Base-by-base conservation (phyloP, 2,113 vertebrate species). In the Gracilinanus agilis region DNA sequence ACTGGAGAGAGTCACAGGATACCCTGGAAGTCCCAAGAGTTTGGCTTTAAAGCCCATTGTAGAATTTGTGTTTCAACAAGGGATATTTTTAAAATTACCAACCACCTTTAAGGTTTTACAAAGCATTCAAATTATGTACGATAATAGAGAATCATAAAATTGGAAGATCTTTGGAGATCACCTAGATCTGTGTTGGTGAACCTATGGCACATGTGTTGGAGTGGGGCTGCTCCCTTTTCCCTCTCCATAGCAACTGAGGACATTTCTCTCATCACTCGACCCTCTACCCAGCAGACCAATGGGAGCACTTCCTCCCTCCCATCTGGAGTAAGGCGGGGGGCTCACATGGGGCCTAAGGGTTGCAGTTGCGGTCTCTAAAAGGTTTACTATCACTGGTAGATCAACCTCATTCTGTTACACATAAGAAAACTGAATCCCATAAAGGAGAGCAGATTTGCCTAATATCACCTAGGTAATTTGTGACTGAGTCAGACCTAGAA, bases 131-230 rank as follows among this genome's bases (percentile, higher is more conserved):
- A 53, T 24, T 44, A 24, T 29, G 55, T 89, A 54, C 44, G 7
- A 44, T 93, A 90, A 90, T 90, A 97, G 55, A 93, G 88, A 92
- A 53, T 7, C 34, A 2, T 92, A 67, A 67, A 19, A 75, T 75
- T 75, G 29, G 4, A 75, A n/a, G 61, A 3, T n/a, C 13, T 67
- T n/a, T 75, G 61, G 61, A 75, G 34, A 75, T n/a, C 9, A 58
- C 25, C 12, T 19, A n/a, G 53, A 49, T 49, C 49, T 49, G 49
- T 49, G 49, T 49, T 49, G 49, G 49, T 49, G 49, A 49, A 49
- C 49, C 49, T 49, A 49, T 49, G 49, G 49, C 49, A 49, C 49
- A 49, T 49, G 49, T 2, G 49, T 49, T 49, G 49, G 49, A 49
- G 49, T n/a, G 49, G 49, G 49, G 49, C 49, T 49, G 49, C 49